Evolutionary conservation across 2,797 vertebrate species (phyloP), one percentile per base, ranked within the genome.

Genomic region (Tympanoctomys barrerae): DNA sequence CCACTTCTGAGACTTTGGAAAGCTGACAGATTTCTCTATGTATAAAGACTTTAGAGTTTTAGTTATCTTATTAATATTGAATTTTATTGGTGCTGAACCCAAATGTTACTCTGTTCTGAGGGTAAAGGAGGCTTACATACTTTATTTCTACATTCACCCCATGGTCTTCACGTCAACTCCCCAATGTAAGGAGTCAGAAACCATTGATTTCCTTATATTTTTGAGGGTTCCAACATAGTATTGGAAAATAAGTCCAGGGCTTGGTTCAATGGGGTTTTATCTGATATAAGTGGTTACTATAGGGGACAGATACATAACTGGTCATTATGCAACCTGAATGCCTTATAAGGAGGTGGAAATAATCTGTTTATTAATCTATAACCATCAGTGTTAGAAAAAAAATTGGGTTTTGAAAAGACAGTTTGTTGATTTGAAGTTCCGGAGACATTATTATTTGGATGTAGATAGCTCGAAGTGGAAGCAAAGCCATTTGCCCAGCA

Each of bases 41-140:
- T 31, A 77, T 46, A 42, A 94, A 93, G 73, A 91, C 33, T 90
- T 92, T 96, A 26, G 39, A 46, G 71, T 89, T 87, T 75, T 39
- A 95, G 46, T 95, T 90, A 42, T 90, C 62, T 81, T 87, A 68
- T 62, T 89, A 82, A 70, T 78, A 89, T 59, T 82, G 64, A 22
- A 33, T 83, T 95, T 88, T 82, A 62, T 59, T 88, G 66, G 66
- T 91, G 33, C 4, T 2, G 22, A 95, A 54, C 24, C 64, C 61
- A 22, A 89, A 52, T 59, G 59, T 61, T 36, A 31, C n/a, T 94
- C n/a, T 78, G 22, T 87, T 71, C 68, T 39, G 33, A 80, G 42
- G 1, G 62, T 70, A 59, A 71, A 46, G 59, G 57, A 24, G 18
- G 5, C 75, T 84, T 86, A 36, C 0, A 1, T 21, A n/a, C 33